Percentiles rank a stretch among this genome's conserved stretches.
phyloP scores from a whole-genome alignment of 2,797 vertebrate species.

The Pelochelys cantorii region DNA sequence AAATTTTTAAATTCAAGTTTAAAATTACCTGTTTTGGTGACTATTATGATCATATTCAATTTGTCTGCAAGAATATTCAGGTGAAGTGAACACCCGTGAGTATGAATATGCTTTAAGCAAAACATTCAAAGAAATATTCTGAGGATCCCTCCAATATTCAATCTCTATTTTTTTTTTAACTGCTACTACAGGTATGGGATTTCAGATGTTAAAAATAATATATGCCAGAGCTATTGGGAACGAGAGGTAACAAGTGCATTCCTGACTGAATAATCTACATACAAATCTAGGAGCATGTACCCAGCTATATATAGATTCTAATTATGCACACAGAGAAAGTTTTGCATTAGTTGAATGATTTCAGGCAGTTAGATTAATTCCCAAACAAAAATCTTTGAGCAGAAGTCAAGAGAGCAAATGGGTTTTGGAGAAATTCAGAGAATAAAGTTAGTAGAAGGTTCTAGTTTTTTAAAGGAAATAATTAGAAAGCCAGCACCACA shows the following conservation, averaged over 20 bases:
- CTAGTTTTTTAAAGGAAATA: neutral
- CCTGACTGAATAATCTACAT: neutral
- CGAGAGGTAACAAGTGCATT: neutral
- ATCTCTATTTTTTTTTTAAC: neutral
- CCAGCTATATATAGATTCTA: neutral
- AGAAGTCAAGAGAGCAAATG: neutral
- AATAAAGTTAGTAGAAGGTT: neutral
- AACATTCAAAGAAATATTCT: rapidly evolving
- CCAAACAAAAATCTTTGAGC: neutral
- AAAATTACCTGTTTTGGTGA: neutral
- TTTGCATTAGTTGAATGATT: neutral
- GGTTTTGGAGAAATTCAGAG: neutral
- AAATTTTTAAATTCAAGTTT: neutral
- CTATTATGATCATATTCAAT: neutral
- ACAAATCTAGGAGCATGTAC: neutral
- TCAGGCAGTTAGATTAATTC: neutral
- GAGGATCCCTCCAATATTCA: neutral
- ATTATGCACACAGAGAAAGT: neutral
- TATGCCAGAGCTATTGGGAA: rapidly evolving
- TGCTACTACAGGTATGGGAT: neutral
- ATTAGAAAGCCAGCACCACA: neutral
- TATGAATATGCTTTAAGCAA: rapidly evolving
- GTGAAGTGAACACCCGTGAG: neutral
- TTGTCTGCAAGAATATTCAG: neutral
- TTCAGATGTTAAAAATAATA: constrained; percentile 30